Base-by-base conservation (phyloP, 2,797 vertebrate genomes). In the Notoglanidium macrostoma region DNA sequence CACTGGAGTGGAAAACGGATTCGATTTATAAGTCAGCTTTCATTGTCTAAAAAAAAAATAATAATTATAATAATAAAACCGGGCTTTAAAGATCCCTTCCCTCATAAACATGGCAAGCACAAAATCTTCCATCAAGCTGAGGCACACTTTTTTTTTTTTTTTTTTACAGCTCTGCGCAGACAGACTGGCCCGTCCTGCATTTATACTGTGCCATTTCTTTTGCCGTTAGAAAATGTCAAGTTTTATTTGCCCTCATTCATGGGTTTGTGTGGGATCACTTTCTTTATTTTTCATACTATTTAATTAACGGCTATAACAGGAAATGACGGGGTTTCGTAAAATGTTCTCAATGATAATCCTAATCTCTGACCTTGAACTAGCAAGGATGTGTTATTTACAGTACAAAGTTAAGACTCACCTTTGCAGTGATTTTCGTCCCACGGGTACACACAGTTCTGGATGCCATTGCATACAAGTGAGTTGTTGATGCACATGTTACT, bases 401-500 rank as follows among this genome's bases (percentile, higher is more conserved):
- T 40, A 14, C 29, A 26, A 80, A 26, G 14, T 0, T 81, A n/a
- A 44, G 23, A n/a, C 90, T 97, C 95, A 99, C 98, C 98, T 98
- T 99, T 99, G 91, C 98, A 99, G 63, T 99, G 98, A 91, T 98
- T 99, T 95, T 99, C 98, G 78, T 99, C 98, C 98, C 98, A 99
- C 84, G 98, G 98, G 92, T 99, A 99, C 70, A 99, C 98, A 87
- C 98, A 99, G 92, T 99, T 99, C 95, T 99, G 98, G 89, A 98
- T 95, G 89, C 98, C 98, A 0, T 99, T 99, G 94, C 98, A 99
- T 93, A 99, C 98, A 92, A 99, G 93, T 0, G 98, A 98, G 92
- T 97, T 98, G 94, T 99, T 99, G 92, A 99, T 99, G 93, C 98
- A 99, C 98, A 99, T 99, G 95, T 99, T 99, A 92, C 98, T 99